A percentile compares a stretch with the other conserved stretches of the same genome.
These are phyloP conservation scores for Bradypus variegatus DNA, from an alignment of 2,797 vertebrate genomes.

Conservation along the genomic window DNA sequence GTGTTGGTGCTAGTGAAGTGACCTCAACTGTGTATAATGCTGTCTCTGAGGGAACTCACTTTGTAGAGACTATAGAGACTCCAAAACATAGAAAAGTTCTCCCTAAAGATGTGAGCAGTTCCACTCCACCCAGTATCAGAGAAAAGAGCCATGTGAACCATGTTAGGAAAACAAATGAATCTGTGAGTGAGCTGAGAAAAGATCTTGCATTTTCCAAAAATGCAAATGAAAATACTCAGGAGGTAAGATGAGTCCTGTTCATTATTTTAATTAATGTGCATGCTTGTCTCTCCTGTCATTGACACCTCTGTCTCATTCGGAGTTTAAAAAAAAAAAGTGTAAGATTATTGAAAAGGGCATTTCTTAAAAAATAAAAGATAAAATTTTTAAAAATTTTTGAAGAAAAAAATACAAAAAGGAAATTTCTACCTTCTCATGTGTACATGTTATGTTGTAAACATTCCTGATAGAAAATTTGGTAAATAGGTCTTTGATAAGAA, in stretches of 20 bases:
- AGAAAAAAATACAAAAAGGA: not conserved
- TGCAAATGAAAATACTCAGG: slow-evolving; percentile 67
- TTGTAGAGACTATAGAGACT: slow-evolving; percentile 58
- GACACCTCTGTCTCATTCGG: not conserved
- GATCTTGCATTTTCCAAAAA: slow-evolving; percentile 70
- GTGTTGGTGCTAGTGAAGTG: slow-evolving; percentile 23
- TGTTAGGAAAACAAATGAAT: slow-evolving; percentile 65
- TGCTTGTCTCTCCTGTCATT: slow-evolving; percentile 4
- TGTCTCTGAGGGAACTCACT: slow-evolving; percentile 59
- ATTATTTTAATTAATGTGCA: not conserved
- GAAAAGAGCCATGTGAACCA: slow-evolving; percentile 56
- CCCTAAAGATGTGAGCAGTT: slow-evolving; percentile 38
- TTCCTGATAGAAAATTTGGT: not conserved
- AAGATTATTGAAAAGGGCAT: not conserved
- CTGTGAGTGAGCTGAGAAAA: slow-evolving; percentile 60
- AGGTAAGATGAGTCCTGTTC: slow-evolving; percentile 68
- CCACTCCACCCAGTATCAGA: slow-evolving; percentile 47
- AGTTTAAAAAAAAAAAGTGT: slow-evolving; percentile 10
- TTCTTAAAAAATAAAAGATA: not conserved
- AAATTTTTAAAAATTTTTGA: too few species aligned
- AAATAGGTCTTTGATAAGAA: not conserved
- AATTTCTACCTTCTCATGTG: slow-evolving; percentile 2
- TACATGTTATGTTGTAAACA: not conserved
- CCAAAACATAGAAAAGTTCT: slow-evolving; percentile 56
- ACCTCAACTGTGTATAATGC: slow-evolving; percentile 37